phyloP scores from a whole-genome alignment of 30 jellyfish, hydroid and myxozoan species.

The Cassiopea xamachana region DNA sequence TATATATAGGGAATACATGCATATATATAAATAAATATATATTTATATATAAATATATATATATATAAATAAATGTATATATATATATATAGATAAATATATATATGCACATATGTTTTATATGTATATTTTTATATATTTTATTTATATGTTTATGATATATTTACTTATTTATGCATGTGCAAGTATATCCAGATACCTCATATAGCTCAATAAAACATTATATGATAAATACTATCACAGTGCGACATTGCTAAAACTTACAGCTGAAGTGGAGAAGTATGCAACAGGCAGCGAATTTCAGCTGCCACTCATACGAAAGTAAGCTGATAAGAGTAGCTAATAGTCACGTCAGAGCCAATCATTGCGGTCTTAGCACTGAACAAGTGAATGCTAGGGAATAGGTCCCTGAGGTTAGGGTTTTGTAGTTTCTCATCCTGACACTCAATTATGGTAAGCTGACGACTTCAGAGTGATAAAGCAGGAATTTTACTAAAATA shows the following conservation, averaged over 20 bases:
- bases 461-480: conserved; percentile 1
- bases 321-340: background rate
- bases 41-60: background rate
- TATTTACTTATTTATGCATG: background rate
- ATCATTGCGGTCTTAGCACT: conserved; percentile 16
- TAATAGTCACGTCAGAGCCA: background rate
- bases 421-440: conserved; percentile 8
- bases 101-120: no score
- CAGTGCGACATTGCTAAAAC: background rate
- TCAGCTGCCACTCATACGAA: background rate
- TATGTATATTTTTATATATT: no score
- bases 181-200: no score
- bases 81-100: background rate
- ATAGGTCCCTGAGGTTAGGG: conserved; percentile 7
- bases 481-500: conserved; percentile 10
- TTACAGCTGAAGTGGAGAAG: background rate
- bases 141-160: no score
- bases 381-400: conserved; percentile 16
- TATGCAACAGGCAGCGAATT: background rate
- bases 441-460: conserved; percentile 8
- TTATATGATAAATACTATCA: no score
- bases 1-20: background rate
- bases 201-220: no score
- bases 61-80: background rate
- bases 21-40: background rate